These are phyloP conservation scores for Pithecia hirsuta DNA, from an alignment of 2,797 vertebrate species.

Conservation along the genomic window DNA sequence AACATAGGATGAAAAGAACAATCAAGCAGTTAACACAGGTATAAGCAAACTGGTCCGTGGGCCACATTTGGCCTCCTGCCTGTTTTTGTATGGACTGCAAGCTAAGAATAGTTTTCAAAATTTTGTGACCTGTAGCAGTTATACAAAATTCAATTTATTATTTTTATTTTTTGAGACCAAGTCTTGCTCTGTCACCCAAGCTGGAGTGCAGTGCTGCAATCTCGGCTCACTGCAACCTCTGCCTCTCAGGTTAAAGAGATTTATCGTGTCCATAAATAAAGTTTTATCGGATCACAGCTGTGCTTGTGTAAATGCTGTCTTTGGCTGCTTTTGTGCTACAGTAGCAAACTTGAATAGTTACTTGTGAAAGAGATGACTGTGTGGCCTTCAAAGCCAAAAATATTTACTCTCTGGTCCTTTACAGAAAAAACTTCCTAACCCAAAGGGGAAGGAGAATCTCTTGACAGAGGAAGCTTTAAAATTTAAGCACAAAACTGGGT, in stretches of 20 bases:
- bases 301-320: not conserved
- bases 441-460: not conserved
- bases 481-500: not conserved
- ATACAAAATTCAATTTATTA: not conserved
- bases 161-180: too few relatives aligned
- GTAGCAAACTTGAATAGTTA: not conserved
- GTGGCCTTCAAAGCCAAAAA: not conserved
- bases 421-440: not conserved
- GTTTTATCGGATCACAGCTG: not conserved
- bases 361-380: not conserved
- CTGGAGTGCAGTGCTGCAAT: too few relatives aligned
- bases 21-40: not conserved
- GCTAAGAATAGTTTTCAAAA: constrained; percentile 13
- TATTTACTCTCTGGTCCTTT: constrained; percentile 7
- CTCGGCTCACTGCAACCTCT: not conserved
- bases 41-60: not conserved
- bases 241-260: too few relatives aligned
- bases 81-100: not conserved
- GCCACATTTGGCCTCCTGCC: not conserved
- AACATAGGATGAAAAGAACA: not conserved
- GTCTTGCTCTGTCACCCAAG: too few relatives aligned
- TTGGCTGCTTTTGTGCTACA: not conserved
- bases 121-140: not conserved
- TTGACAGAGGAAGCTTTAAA: not conserved
- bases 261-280: not conserved